Base-by-base conservation (phyloP, 2,888 invertebrate genomes). In the Phalera bucephala region DNA sequence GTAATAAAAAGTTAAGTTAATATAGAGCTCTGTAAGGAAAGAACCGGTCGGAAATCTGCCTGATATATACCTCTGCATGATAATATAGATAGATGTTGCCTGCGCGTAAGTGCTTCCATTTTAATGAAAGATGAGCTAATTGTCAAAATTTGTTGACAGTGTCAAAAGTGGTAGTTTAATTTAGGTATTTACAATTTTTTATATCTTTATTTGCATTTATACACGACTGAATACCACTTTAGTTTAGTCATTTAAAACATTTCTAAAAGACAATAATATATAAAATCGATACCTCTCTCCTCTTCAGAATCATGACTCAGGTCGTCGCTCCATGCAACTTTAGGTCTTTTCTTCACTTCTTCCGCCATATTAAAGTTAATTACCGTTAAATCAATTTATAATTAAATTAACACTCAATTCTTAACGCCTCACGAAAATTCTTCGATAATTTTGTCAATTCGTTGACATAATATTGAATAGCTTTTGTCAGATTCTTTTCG, bases 291-390 rank as follows among this genome's bases (percentile, higher is more conserved):
- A 90, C 90, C 90, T 73, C 85, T 78, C 32, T 90, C 90, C 55
- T 82, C 90, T 36, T 85, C 90, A 0, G 89, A 89, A 50, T 90
- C 83, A 61, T 88, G 83, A 47, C 90, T 90, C 20, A 90, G 61
- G 46, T 90, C 90, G 40, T 90, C 90, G 33, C 90, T 90, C 90
- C 90, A 90, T 1, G 85, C 68, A 1, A 87, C 72, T 67, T 86
- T 90, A 1, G 52, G 44, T 32, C 79, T 64, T 33, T 63, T 76
- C 25, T 40, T 61, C 1, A 30, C 36, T 5, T 39, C 53, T 6
- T 56, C 60, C 49, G 55, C 67, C 71, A 75, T 79, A 10, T 45
- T 28, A 14, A 31, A 31, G 8, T 33, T 22, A 27, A 20, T 11
- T 17, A 17, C 3, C 17, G 5, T 17, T 17, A 3, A 17, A 17